Evolutionary conservation across 2,113 vertebrate genomes (phyloP), one percentile per base, ranked within the genome.

Genomic region (Catharus bicknelli): DNA sequence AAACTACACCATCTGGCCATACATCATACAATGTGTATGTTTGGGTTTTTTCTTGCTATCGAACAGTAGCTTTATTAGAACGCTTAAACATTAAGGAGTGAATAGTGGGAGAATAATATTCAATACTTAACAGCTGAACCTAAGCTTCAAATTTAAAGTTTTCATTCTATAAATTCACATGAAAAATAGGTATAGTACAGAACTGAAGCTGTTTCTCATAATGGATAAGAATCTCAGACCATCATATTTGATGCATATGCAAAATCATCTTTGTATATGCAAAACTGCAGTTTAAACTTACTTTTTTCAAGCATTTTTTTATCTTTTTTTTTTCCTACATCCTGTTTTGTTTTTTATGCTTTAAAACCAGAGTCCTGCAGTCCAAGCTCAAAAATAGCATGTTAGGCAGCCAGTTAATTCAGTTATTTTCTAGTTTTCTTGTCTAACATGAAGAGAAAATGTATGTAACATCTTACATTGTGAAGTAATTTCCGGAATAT

Each of bases 1-100:
- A 21, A 85, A 89, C 92, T 74, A 54, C 57, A 63, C 82, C 57
- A 90, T 96, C 87, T 95, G 88, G 36, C 50, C 45, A 61, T 93
- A 74, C 27, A 68, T 94, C 85, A 87, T 77, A 47, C 48, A 51
- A 59, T 81, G 76, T 43, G 18, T 66, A 82, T 88, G 42, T 87
- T 83, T 74, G 45, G 4, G 2, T 78, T 48, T 95, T 74, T 83
- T 17, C 59, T 73, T 47, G 18, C 7, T 88, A 74, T 12, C 0
- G 0, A 86, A 62, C 54, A 87, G 54, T 34, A 77, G 26, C 19
- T 86, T 84, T 76, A 38, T 84, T 76, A 38, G 32, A n/a, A 88
- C 7, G 27, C 22, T 59, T 57, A 63, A 81, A 36, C 16, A 40
- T 11, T 67, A 38, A 55, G 30, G 13, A 72, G 3, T 36, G 10